Evolutionary conservation across 2,797 vertebrate species (phyloP), one percentile per base, ranked within the genome.

Genomic region (Enteromius viviparus): DNA sequence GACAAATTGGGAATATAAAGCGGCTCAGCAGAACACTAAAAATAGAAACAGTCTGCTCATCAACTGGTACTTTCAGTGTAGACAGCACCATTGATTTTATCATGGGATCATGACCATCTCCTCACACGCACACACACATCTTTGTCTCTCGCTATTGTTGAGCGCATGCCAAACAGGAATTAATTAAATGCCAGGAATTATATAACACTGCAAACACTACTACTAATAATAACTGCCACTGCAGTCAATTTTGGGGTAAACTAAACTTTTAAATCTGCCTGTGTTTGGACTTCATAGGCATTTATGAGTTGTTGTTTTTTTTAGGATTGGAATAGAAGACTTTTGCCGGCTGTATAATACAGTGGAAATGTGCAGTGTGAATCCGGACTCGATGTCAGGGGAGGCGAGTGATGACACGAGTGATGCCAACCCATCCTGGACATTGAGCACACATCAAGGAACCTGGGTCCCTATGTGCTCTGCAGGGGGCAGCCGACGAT

Each of bases 331-430:
- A 0, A 80, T 88, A 40, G 91, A 93, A 12, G 95, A 95, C 79
- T 95, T 96, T 89, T 90, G 91, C 84, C 84, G 45, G 0, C 88
- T 93, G 64, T 96, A 92, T 53, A 82, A 93, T 74, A 86, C 91
- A 0, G 93, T 95, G 89, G 94, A 96, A 88, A 89, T 96, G 83
- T 96, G 95, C 89, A 94, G 92, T 11, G 53, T 95, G 68, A 93
- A 87, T 78, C 93, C 94, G 4, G 94, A 95, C 69, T 83, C 85
- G 4, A 81, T 93, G 2, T 76, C 82, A 0, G 93, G 90, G 34
- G 89, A n/a, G 60, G 85, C 76, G 32, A 64, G 7, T n/a, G 65
- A 85, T 42, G 62, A 74, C 32, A 45, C 76, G 1, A 32, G 29
- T 32, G 29, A 32, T 32, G 4, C 17, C 0, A 58, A 64, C 29